A percentile compares a stretch with the other conserved stretches of the same genome.
Conservation (phyloP, 2,888 invertebrate species). For the Thera britannica region DNA sequence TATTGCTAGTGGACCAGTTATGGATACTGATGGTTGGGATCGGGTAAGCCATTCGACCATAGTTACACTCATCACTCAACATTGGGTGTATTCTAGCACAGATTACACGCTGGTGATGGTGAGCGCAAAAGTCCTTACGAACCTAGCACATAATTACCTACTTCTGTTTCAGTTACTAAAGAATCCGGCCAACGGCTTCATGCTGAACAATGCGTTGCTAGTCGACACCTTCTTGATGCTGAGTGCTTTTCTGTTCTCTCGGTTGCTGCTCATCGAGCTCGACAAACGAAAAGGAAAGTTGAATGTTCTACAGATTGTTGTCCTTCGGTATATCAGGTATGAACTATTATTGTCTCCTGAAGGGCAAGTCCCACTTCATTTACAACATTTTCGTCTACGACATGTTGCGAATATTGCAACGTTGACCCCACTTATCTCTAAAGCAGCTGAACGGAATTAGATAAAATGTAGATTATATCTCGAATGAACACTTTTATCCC, state of each 20-base stretch:
- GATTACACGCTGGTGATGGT: too few relatives aligned
- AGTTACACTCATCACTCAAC: too few relatives aligned
- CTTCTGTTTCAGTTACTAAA: slow-evolving; percentile 78
- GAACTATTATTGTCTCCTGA: background rate
- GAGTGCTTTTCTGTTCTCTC: slow-evolving; percentile 88
- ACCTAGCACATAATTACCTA: too few relatives aligned
- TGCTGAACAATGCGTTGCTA: slow-evolving; percentile 87
- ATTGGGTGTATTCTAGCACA: too few relatives aligned
- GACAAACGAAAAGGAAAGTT: slow-evolving; percentile 87
- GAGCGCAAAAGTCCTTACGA: too few relatives aligned
- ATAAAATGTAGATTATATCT: too few relatives aligned
- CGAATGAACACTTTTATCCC: too few relatives aligned
- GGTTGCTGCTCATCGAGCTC: slow-evolving; percentile 87
- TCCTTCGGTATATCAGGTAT: slow-evolving; percentile 88
- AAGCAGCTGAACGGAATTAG: too few relatives aligned
- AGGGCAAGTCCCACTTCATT: too few relatives aligned
- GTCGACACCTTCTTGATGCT: slow-evolving; percentile 90
- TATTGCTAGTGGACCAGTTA: slow-evolving; percentile 87
- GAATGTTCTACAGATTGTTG: slow-evolving; percentile 86
- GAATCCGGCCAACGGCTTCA: slow-evolving; percentile 84
- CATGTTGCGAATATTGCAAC: too few relatives aligned
- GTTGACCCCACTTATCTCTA: too few relatives aligned
- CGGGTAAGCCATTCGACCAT: slow-evolving; percentile 67
- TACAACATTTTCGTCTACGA: background rate
- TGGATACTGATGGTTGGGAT: slow-evolving; percentile 87